Evolutionary conservation across 2,888 invertebrate species (phyloP).

Genomic region (Tetramorium bicarinatum): DNA sequence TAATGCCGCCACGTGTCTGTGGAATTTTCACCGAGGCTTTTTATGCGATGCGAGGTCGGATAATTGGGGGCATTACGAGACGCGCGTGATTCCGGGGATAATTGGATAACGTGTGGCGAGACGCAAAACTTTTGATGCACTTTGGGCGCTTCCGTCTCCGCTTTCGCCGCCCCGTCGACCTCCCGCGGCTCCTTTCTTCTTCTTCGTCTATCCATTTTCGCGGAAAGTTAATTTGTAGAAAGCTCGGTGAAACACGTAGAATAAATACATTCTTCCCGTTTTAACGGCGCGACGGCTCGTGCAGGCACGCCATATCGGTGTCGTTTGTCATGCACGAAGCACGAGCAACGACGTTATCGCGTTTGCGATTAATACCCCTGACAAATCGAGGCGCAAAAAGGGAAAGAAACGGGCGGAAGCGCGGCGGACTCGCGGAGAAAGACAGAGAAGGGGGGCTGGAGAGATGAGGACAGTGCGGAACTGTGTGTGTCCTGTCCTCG

Average conservation of each 20-base stretch:
- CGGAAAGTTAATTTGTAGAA: conserved; percentile 83
- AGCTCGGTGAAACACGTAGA: conserved; percentile 78
- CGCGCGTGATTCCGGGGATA: conserved; percentile 69
- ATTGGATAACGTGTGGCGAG: conserved; percentile 66
- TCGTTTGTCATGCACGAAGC: conserved; percentile 81
- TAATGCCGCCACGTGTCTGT: background rate
- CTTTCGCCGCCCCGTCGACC: background rate
- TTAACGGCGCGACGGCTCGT: conserved; percentile 70
- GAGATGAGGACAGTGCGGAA: conserved; percentile 53
- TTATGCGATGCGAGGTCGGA: conserved; percentile 46
- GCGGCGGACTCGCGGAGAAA: conserved; percentile 11
- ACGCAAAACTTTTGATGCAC: conserved; percentile 66
- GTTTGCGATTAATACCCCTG: conserved; percentile 75
- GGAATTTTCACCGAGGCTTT: conserved; percentile 21
- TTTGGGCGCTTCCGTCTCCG: background rate
- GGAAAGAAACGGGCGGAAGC: conserved; percentile 34
- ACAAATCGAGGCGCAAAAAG: conserved; percentile 71
- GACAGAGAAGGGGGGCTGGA: conserved; percentile 27
- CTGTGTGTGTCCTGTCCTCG: conserved; percentile 56
- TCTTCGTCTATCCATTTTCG: conserved; percentile 69
- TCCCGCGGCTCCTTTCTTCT: background rate
- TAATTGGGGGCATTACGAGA: conserved; percentile 71
- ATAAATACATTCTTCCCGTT: conserved; percentile 81
- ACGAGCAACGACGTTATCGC: conserved; percentile 79
- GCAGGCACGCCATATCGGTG: conserved; percentile 76